Conservation (phyloP, 1,140 invertebrate species). For the Papilio xuthus region DNA sequence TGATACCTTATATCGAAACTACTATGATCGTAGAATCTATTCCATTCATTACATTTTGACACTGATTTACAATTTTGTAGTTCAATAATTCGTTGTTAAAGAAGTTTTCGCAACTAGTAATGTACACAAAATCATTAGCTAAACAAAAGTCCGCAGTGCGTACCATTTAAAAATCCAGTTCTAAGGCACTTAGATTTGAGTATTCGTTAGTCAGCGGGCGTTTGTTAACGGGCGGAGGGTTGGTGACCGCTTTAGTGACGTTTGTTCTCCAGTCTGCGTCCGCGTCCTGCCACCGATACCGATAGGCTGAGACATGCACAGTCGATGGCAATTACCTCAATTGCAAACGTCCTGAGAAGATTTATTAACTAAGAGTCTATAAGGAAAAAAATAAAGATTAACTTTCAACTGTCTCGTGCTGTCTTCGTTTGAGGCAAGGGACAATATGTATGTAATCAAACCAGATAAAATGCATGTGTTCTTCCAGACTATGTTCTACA, state of each 20-base stretch:
- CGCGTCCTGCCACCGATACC: neutral
- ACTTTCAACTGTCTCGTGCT: no score
- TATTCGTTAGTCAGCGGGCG: neutral
- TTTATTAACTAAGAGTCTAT: neutral
- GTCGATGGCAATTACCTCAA: neutral
- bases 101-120: no score
- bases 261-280: constrained; percentile 22
- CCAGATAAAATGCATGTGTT: no score
- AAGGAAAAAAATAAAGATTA: no score
- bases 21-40: neutral
- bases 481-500: no score
- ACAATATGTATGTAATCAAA: no score
- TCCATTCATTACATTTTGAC: no score
- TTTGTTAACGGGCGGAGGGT: constrained; percentile 8
- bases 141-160: neutral
- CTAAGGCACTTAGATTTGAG: neutral
- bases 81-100: no score
- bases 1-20: neutral
- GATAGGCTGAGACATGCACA: neutral
- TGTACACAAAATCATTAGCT: neutral
- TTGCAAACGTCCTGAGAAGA: neutral
- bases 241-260: constrained; percentile 34
- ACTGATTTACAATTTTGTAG: no score
- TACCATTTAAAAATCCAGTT: neutral
- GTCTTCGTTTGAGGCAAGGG: no score